Evolutionary conservation across 2,888 invertebrate genomes (phyloP).

Genomic region (Odiellus spinosus): DNA sequence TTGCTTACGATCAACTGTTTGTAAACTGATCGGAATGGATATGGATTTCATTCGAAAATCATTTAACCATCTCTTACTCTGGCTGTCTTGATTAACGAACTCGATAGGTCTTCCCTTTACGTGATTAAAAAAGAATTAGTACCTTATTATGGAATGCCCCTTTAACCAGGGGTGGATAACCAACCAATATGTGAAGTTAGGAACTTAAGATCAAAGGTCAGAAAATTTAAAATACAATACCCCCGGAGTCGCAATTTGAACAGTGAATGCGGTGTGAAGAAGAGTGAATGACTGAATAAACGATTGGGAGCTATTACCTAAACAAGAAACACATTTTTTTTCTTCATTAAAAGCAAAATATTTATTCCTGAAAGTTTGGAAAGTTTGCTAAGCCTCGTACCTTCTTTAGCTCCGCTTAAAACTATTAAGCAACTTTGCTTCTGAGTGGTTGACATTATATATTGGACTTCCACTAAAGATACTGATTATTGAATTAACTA

Average conservation of each 20-base stretch:
- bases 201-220: background rate
- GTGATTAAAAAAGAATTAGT: background rate
- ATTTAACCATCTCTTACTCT: slow-evolving; percentile 33
- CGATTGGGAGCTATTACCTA: slow-evolving; percentile 33
- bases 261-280: slow-evolving; percentile 30
- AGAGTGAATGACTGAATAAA: slow-evolving; percentile 34
- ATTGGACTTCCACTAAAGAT: too few species aligned
- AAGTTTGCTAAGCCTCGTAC: slow-evolving; percentile 3
- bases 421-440: slow-evolving; percentile 16
- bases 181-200: too few species aligned
- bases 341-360: background rate
- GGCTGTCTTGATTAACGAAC: slow-evolving; percentile 33
- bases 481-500: too few species aligned
- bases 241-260: slow-evolving; percentile 33
- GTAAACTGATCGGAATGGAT: slow-evolving; percentile 31
- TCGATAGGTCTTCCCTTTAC: slow-evolving; percentile 28
- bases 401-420: slow-evolving; percentile 16
- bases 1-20: slow-evolving; percentile 31
- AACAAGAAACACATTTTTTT: slow-evolving; percentile 8
- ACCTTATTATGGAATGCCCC: too few species aligned
- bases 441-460: too few species aligned
- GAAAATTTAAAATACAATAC: slow-evolving; percentile 20
- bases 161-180: too few species aligned
- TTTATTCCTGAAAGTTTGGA: background rate
- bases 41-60: slow-evolving; percentile 34